Percentiles rank a stretch among this genome's conserved stretches.
Conservation (phyloP, 2,888 invertebrate genomes). For the Baronia brevicornis region DNA sequence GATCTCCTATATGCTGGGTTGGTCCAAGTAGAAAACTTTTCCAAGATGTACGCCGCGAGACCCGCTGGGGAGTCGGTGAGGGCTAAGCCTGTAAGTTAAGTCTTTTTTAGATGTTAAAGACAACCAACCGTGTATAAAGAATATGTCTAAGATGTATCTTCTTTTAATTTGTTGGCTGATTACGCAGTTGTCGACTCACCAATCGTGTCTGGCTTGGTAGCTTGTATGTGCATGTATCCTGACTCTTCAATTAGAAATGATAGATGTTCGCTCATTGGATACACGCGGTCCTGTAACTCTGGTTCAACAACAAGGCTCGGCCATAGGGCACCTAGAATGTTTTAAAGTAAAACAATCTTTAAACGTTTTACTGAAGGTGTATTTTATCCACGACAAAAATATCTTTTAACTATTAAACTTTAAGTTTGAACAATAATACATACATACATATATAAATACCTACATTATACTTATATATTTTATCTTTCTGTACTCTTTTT, state of each 20-base stretch:
- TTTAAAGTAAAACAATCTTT: not conserved
- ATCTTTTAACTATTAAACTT: too few species aligned
- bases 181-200: constrained; percentile 55
- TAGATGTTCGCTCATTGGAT: constrained; percentile 52
- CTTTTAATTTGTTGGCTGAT: not conserved
- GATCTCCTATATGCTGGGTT: constrained; percentile 67
- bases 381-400: too few species aligned
- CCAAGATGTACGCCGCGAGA: constrained; percentile 91
- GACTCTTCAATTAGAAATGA: constrained; percentile 38
- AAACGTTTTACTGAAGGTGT: not conserved
- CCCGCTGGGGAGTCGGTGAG: constrained; percentile 88
- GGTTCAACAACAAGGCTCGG: constrained; percentile 68
- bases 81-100: constrained; percentile 73
- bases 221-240: constrained; percentile 71
- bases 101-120: not conserved
- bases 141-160: not conserved
- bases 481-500: too few species aligned
- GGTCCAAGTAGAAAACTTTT: constrained; percentile 87
- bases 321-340: constrained; percentile 52
- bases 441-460: too few species aligned
- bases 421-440: too few species aligned
- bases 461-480: too few species aligned
- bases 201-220: constrained; percentile 84
- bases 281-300: constrained; percentile 59
- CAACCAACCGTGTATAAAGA: not conserved